phyloP scores from a whole-genome alignment of 2,113 vertebrate genomes.

The Cyprinus carpio region DNA sequence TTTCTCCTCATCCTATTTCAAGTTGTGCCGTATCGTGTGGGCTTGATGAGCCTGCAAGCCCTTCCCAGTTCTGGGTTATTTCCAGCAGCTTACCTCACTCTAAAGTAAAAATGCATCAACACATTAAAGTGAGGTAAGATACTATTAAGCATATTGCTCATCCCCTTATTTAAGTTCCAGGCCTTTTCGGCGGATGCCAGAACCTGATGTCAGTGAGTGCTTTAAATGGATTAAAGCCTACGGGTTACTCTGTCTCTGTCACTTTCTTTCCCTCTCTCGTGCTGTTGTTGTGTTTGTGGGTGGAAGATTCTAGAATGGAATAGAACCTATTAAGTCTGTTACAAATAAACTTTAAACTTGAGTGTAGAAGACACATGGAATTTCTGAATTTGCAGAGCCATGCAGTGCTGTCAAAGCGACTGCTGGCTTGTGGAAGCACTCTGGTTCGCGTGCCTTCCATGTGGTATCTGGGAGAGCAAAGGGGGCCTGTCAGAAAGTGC shows the following conservation, averaged over 20 bases:
- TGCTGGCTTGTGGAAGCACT: constrained; percentile 12
- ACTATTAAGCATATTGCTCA: constrained; percentile 60
- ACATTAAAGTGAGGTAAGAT: constrained; percentile 51
- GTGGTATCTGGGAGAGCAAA: constrained; percentile 57
- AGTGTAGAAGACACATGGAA: neutral
- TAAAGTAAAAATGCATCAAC: constrained; percentile 58
- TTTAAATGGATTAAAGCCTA: constrained; percentile 58
- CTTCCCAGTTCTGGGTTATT: constrained; percentile 63
- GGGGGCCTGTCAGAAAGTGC: constrained; percentile 67
- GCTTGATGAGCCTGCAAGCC: constrained; percentile 40
- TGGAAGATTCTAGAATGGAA: neutral
- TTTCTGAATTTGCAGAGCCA: constrained; percentile 9
- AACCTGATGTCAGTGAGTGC: constrained; percentile 53
- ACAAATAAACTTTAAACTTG: constrained; percentile 15
- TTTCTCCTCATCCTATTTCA: constrained; percentile 51
- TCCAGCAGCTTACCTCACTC: constrained; percentile 63
- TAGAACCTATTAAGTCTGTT: neutral
- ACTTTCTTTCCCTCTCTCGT: too few relatives aligned
- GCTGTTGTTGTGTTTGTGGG: neutral
- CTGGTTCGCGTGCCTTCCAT: constrained; percentile 49
- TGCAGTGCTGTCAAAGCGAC: neutral
- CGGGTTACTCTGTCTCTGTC: neutral
- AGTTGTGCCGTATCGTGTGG: constrained; percentile 42
- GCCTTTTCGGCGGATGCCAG: constrained; percentile 41
- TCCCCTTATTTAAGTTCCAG: constrained; percentile 38